Evolutionary conservation across 2,797 vertebrate species (phyloP).

Genomic region (Cirrhinus molitorella): DNA sequence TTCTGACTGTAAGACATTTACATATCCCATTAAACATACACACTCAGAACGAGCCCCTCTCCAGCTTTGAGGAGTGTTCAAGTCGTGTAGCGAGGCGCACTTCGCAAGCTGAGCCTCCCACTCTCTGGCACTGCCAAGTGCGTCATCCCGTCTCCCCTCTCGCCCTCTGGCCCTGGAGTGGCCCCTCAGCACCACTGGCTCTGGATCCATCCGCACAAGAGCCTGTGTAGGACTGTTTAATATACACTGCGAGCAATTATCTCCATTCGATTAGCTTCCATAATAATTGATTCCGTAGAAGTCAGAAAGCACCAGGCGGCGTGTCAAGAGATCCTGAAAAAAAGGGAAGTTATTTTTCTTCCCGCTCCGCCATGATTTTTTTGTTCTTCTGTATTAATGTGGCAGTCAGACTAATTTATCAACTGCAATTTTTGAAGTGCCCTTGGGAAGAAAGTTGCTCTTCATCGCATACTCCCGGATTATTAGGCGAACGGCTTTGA

Average conservation of each 20-base stretch:
- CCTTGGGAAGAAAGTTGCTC: conserved; percentile 40
- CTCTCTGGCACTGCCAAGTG: conserved; percentile 28
- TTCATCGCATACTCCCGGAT: conserved; percentile 17
- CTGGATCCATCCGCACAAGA: conserved; percentile 57
- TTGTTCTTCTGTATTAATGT: conserved; percentile 38
- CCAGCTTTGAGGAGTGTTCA: conserved; percentile 36
- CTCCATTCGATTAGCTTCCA: conserved; percentile 71
- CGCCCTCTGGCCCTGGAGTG: conserved; percentile 37
- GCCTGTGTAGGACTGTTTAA: conserved; percentile 66
- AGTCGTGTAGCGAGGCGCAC: conserved; percentile 18
- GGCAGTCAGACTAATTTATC: conserved; percentile 44
- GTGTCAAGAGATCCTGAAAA: conserved; percentile 46
- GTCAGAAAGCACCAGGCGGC: conserved; percentile 30
- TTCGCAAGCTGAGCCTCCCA: conserved; percentile 46
- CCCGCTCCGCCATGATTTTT: neutral
- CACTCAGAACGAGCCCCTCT: conserved; percentile 34
- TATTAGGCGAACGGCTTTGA: conserved; percentile 43
- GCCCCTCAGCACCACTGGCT: conserved; percentile 29
- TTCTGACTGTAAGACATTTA: conserved; percentile 17
- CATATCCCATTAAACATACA: conserved; percentile 51
- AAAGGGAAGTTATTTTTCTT: conserved; percentile 30
- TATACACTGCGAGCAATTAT: conserved; percentile 75
- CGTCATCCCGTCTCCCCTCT: conserved; percentile 21
- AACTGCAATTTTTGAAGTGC: conserved; percentile 41
- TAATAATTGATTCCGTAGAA: conserved; percentile 58